Evolutionary conservation across 2,888 invertebrate genomes (phyloP), one percentile per base, ranked within the genome.

Genomic region (Stenchaetothrips biformis): DNA sequence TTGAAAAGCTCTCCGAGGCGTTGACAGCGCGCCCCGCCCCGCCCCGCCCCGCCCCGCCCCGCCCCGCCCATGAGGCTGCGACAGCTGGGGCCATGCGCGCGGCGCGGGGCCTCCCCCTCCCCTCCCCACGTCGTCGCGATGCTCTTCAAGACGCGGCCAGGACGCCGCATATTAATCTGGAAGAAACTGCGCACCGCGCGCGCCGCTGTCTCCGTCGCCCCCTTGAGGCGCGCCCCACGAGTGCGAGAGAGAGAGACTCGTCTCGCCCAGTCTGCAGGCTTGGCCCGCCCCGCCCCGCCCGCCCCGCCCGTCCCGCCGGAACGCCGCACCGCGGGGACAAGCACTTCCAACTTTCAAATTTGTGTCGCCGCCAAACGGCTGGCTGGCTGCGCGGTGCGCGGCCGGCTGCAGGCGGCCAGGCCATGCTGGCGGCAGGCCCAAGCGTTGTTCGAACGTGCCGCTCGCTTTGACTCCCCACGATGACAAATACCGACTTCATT

Each of bases 81-180:
- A 74, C 67, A 74, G 67, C 67, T 74, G 67, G 67, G 67, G 25
- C 67, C 67, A 7, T 7, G 21, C 11, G 21, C 67, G 8, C 25
- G 21, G 21, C 21, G 67, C 67, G 21, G n/a, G 37, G 37, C 37
- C 4, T 37, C 37, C 37, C 37, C 37, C 37, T 37, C 37, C 37
- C 67, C 21, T 6, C 67, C 21, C 67, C 67, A 25, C 67, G 67
- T 7, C 67, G 18, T 18, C 59, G 59, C 59, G 59, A 16, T 59
- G 59, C 18, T 16, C 18, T 16, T 11, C 67, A 25, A 74, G 67
- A 74, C 67, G 67, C 59, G 25, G 9, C 37, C 37, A 37, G 37
- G 37, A 37, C 37, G 37, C 67, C 67, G 67, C 67, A 74, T 74
- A 74, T 74, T 74, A 74, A 74, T 74, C 67, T 74, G 67, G 67